Percentiles rank a stretch among this genome's conserved stretches.
phyloP scores from a whole-genome alignment of 2,113 vertebrate species.

The Perca flavescens region DNA sequence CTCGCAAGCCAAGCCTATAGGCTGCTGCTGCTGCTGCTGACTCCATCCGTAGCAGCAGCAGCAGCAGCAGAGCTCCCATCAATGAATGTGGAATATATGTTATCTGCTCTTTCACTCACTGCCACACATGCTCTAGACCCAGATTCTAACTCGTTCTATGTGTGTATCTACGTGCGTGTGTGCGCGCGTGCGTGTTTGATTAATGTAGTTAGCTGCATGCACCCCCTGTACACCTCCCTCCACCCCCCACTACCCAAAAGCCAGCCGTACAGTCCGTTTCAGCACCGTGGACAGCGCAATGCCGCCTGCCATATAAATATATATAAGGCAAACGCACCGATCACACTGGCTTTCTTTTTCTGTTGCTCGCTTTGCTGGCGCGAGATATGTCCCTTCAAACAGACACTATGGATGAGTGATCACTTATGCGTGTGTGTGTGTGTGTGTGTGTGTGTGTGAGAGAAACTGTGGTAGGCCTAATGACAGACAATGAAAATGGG shows the following conservation, averaged over 20 bases:
- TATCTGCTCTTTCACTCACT: conserved; percentile 48
- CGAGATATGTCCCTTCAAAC: conserved; percentile 41
- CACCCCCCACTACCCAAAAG: background rate
- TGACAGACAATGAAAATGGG: conserved; percentile 59
- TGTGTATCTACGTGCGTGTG: background rate
- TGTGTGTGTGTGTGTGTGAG: conserved; percentile 45
- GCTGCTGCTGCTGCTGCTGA: conserved; percentile 47
- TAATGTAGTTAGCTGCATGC: conserved; percentile 74
- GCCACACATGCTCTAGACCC: conserved; percentile 61
- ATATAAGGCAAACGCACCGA: conserved; percentile 60
- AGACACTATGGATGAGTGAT: conserved; percentile 74
- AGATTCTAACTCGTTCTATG: conserved; percentile 14
- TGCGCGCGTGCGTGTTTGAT: conserved; percentile 38
- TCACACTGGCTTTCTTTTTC: conserved; percentile 19
- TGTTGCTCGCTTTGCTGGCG: conserved; percentile 45
- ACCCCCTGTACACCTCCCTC: conserved; percentile 25
- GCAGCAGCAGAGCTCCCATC: conserved; percentile 62
- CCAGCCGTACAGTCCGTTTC: conserved; percentile 40
- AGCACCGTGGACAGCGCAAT: conserved; percentile 85
- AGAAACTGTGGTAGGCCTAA: conserved; percentile 71
- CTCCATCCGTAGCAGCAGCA: conserved; percentile 42
- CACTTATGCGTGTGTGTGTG: conserved; percentile 37
- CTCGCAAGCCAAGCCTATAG: conserved; percentile 52
- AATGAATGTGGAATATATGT: conserved; percentile 67
- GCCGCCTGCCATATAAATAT: conserved; percentile 47